These are phyloP conservation scores for Zaprionus ghesquierei DNA, from an alignment of 1,140 invertebrate species.

Conservation along the genomic window DNA sequence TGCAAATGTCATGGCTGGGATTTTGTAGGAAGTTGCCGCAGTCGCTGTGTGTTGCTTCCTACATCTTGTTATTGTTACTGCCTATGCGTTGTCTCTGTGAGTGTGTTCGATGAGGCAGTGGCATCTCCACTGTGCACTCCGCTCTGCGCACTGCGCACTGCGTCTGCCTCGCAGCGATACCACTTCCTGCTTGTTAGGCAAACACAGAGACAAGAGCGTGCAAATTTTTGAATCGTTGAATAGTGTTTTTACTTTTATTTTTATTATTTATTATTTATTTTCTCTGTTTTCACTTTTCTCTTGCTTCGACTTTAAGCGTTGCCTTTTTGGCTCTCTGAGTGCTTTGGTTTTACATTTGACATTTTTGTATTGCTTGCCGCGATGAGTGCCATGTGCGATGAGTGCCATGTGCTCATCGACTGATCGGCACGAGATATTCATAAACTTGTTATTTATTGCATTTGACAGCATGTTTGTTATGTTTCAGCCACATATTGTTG, in stretches of 20 bases:
- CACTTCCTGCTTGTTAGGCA: slow-evolving; percentile 1
- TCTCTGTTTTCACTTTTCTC: not conserved
- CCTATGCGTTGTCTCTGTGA: not conserved
- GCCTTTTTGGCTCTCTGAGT: not conserved
- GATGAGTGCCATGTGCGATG: not conserved
- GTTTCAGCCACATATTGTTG: not conserved
- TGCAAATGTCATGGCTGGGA: not conserved
- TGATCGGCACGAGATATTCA: not conserved
- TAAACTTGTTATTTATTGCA: slow-evolving; percentile 3
- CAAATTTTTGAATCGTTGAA: not conserved
- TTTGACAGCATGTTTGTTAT: slow-evolving; percentile 1
- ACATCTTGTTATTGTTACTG: not conserved
- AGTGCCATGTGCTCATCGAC: not conserved
- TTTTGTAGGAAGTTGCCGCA: not conserved
- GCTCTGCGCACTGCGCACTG: not conserved
- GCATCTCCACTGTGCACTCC: not conserved
- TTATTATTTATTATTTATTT: slow-evolving; percentile 1
- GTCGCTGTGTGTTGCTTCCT: not conserved
- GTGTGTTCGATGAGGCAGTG: not conserved
- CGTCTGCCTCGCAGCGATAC: not conserved
- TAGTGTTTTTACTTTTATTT: not conserved
- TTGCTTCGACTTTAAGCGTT: no score
- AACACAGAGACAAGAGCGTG: not conserved
- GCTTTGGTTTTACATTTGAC: not conserved
- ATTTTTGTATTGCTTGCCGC: not conserved